Evolutionary conservation across 64 coral and sea anemone species (phyloP), one percentile per base, ranked within the genome.

Genomic region (Hydrozoanthus tunicans): DNA sequence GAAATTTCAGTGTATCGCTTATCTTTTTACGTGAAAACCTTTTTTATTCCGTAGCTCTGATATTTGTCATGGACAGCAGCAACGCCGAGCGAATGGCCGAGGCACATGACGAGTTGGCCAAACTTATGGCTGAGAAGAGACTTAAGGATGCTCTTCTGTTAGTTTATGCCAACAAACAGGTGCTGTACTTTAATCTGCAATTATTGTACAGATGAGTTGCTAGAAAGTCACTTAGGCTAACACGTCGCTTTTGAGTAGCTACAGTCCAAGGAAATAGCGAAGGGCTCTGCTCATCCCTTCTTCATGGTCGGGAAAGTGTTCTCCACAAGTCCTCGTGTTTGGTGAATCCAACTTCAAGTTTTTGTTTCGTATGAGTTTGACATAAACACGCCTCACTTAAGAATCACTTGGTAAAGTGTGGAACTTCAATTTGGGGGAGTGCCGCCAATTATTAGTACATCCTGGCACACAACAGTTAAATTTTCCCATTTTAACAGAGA

Each of bases 141-240:
- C 80, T 99, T 3, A 93, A 93, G 77, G 97, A 99, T 80, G 97
- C 97, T 23, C 77, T 99, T 52, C 62, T 99, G 13, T 59, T 99
- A 59, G 91, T 99, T 60, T 92, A 93, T 83, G 97, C 97, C 1
- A 99, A 99, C 68, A 99, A 99, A 95, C 96, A 98, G 96, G 96
- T 98, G 91, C 62, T n/a, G 85, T 6, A 14, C 5, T 13, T 51
- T 51, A 66, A 53, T 23, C 85, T 76, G 63, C 53, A 53, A 79
- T 5, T 15, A 2, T 59, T 14, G 11, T 10, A 85, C 56, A 5
- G 7, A 7, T 1, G 4, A 59, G 51, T 0, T 68, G 14, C 14
- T 52, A 3, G 57, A 4, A 70, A 84, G 32, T 43, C 32, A 43
- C 32, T 43, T 43, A 43, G 32, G 32, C 32, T 43, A 43, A 81